Conservation (phyloP, 2,888 invertebrate genomes). For the Oscheius sp. region DNA sequence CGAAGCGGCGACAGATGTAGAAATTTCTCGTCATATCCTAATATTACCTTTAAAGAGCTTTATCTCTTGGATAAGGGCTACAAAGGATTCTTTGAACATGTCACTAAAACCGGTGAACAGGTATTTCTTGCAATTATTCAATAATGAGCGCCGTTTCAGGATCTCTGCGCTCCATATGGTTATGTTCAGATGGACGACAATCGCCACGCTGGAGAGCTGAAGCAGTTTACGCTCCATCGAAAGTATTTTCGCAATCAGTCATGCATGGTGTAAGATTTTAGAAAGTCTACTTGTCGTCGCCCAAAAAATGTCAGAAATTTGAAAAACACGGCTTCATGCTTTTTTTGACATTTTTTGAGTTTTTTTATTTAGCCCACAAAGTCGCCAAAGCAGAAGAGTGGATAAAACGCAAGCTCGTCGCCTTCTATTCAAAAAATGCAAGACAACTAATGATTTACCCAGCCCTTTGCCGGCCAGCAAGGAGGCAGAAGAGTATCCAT, state of each 20-base stretch:
- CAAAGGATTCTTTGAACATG: conserved; percentile 78
- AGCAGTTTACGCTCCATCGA: conserved; percentile 29
- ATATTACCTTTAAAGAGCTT: conserved; percentile 84
- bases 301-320: background rate
- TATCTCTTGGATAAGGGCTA: conserved; percentile 92
- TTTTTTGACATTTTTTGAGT: background rate
- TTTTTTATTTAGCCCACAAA: background rate
- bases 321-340: background rate
- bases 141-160: conserved; percentile 17
- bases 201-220: conserved; percentile 33
- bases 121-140: no score
- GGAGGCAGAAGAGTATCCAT: background rate
- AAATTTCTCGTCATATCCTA: conserved; percentile 80
- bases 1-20: conserved; percentile 84
- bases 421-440: conserved; percentile 6
- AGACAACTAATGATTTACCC: background rate
- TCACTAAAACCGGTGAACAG: no score
- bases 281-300: background rate
- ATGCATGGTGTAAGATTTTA: background rate
- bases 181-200: conserved; percentile 45
- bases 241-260: conserved; percentile 3
- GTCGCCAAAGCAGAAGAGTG: background rate
- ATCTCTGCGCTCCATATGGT: conserved; percentile 39
- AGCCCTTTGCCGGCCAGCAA: background rate
- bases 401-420: background rate